Conservation (phyloP, 1,140 invertebrate genomes). For the Lepidotrigona ventralis region DNA sequence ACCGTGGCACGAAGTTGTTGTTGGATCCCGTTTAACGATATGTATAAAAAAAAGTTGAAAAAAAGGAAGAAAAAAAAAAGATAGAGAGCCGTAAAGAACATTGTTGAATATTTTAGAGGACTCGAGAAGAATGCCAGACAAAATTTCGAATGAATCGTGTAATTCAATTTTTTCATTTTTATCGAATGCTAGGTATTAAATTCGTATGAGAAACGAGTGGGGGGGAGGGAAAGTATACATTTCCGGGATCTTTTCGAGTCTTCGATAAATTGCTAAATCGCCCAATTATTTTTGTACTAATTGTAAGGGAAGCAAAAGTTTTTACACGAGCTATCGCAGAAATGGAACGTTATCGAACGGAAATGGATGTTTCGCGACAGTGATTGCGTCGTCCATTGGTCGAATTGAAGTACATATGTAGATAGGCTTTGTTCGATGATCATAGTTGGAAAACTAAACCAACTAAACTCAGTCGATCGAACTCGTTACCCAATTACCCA, state of each 20-base stretch:
- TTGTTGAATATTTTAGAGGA: slow-evolving; percentile 72
- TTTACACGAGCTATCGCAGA: slow-evolving; percentile 23
- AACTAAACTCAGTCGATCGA: background rate
- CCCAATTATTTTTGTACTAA: slow-evolving; percentile 78
- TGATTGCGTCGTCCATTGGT: slow-evolving; percentile 11
- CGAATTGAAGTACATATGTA: background rate
- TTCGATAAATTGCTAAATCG: slow-evolving; percentile 66
- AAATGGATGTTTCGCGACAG: background rate
- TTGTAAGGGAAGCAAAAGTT: slow-evolving; percentile 61
- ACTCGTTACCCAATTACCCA: background rate
- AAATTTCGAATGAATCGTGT: background rate
- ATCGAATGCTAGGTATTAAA: background rate
- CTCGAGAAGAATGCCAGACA: slow-evolving; percentile 53
- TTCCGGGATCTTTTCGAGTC: slow-evolving; percentile 61
- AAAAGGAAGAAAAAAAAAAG: slow-evolving; percentile 6
- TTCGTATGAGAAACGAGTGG: background rate
- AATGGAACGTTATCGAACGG: background rate
- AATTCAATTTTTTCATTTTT: background rate
- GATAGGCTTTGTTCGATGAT: background rate
- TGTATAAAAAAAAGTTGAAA: slow-evolving; percentile 45
- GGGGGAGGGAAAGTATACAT: background rate
- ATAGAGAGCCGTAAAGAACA: slow-evolving; percentile 38
- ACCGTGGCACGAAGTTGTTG: slow-evolving; percentile 55
- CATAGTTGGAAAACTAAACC: background rate
- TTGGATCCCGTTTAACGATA: slow-evolving; percentile 63